Base-by-base conservation (phyloP, 1,140 invertebrate species). In the Danaus melanippus region DNA sequence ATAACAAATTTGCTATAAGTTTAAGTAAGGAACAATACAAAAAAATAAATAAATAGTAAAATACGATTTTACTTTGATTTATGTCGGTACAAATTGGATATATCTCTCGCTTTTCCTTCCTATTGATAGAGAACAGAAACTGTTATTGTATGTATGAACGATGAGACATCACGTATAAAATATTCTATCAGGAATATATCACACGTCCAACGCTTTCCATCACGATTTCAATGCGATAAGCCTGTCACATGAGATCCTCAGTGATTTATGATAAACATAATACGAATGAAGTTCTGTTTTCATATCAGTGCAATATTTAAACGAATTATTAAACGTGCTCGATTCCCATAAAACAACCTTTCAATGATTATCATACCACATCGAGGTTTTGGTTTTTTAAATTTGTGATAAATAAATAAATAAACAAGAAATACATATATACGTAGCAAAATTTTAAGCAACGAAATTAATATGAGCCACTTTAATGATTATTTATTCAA, bases 81-180 rank as follows among this genome's bases (percentile, higher is more conserved):
- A 85, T 79, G 71, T 67, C 73, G 67, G 79, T 76, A 81, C 79
- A 84, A 84, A 84, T 84, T 84, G 80, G 80, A 85, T 85, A 82
- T 84, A 84, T 79, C 76, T 76, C 70, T 40, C 56, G 60, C 70
- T 77, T 76, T 78, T 70, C 70, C 76, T 73, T 71, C 67, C 69
- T 74, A 78, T 79, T 74, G 70, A 73, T 70, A 73, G 71, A 71
- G 68, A 76, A 71, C 65, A 82, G 71, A 76, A 84, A 83, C 75
- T 81, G 76, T 80, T 85, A 80, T 80, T 82, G 76, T 71, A 79
- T 72, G 75, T 84, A 82, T 82, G 79, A 84, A 77, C 74, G 78
- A 84, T 84, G 81, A 79, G 69, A 76, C 72, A 74, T 77, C 74
- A 83, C 73, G 69, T 78, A 79, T 79, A 83, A 84, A 79, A 85